These are phyloP conservation scores for Potamilus streckersoni DNA, from an alignment of 1,140 invertebrate species.

Conservation along the genomic window DNA sequence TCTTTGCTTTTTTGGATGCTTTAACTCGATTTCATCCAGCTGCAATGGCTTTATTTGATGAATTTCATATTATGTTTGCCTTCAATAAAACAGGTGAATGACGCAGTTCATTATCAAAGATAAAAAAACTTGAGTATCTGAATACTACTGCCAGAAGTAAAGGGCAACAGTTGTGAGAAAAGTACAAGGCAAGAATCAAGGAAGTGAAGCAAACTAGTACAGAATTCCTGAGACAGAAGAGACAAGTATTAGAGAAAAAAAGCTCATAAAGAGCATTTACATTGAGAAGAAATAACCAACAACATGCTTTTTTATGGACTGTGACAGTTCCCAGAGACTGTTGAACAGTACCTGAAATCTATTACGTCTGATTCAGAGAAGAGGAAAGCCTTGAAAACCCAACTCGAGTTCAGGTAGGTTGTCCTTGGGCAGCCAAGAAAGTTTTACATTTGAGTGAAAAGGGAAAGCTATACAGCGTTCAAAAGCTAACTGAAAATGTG, in stretches of 20 bases:
- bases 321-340: conserved; percentile 22
- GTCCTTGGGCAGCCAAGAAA: conserved; percentile 24
- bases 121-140: conserved; percentile 1
- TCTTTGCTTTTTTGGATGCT: conserved; percentile 25
- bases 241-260: conserved; percentile 12
- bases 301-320: conserved; percentile 26
- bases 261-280: conserved; percentile 4
- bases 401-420: conserved; percentile 24
- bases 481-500: conserved; percentile 16
- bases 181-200: conserved; percentile 8
- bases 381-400: conserved; percentile 25
- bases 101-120: not conserved
- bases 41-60: conserved; percentile 8
- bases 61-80: conserved; percentile 26
- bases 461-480: not conserved
- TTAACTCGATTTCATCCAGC: conserved; percentile 7
- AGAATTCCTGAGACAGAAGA: conserved; percentile 11
- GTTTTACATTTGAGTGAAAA: conserved; percentile 6
- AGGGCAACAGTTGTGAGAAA: not conserved
- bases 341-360: not conserved
- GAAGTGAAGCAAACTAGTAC: not conserved
- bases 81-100: conserved; percentile 23
- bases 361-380: conserved; percentile 12
- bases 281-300: conserved; percentile 15
- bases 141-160: conserved; percentile 2